Evolutionary conservation across 1,140 invertebrate genomes (phyloP), one percentile per base, ranked within the genome.

Genomic region (Drosophila erecta): DNA sequence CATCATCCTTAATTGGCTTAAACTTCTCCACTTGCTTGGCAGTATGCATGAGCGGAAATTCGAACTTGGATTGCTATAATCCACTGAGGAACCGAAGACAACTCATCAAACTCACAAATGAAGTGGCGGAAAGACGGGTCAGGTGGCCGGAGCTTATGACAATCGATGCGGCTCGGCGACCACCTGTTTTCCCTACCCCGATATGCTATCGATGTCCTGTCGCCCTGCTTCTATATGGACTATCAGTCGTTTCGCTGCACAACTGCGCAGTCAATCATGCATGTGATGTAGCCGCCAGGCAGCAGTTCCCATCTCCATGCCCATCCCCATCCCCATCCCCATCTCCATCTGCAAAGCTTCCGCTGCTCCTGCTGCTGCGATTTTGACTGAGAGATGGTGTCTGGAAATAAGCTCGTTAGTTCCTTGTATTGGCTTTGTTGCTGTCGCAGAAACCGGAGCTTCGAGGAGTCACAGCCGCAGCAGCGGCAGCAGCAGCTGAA

Each of bases 231-330:
- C 41, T 44, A 38, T 44, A 40, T 55, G 30, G 65, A 61, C 76
- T 85, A 65, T 70, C 58, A 47, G 49, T 43, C 66, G 62, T 60
- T 66, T 70, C 66, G 61, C 72, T 87, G 83, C 83, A 87, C 84
- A 87, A 89, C 83, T 87, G 83, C 83, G 76, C 83, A 87, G 83
- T 87, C 83, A 87, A 87, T 87, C 83, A 87, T 89, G 83, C 83
- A 87, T 87, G 83, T 87, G 83, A 87, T 87, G 79, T 84, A 60
- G 71, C 84, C 79, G 84, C 84, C 79, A 89, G 84, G 84, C 83
- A 79, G 60, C 41, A 43, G 46, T 46, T 46, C 44, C 44, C 30
- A 37, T 33, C 17, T 2, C 41, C 30, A 14, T 30, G 1, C 1
- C 17, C 17, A 17, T 17, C 1, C 17, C 17, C 20, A 24, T 24